Evolutionary conservation across 1,140 invertebrate genomes (phyloP).

Genomic region (Macrosteles quadrilineatus): DNA sequence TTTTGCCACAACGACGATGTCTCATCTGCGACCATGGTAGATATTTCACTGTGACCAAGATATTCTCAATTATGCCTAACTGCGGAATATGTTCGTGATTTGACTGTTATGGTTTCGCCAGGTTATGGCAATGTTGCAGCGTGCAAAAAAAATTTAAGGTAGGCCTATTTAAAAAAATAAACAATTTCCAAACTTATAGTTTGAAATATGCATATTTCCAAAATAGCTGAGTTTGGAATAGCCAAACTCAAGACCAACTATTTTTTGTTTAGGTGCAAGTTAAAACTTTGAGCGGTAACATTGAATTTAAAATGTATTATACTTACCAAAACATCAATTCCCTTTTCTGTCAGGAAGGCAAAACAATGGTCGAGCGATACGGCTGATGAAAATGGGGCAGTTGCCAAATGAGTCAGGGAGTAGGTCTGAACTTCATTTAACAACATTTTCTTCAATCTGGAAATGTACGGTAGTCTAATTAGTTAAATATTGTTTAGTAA

Average conservation of each 20-base stretch:
- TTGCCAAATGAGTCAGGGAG: slow-evolving; percentile 27
- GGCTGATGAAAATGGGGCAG: slow-evolving; percentile 35
- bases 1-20: too few species aligned
- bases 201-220: not conserved
- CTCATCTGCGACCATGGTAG: too few species aligned
- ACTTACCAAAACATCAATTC: slow-evolving; percentile 41
- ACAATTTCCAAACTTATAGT: not conserved
- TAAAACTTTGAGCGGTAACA: not conserved
- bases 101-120: too few species aligned
- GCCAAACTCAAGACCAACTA: not conserved
- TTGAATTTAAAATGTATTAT: not conserved
- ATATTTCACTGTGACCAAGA: too few species aligned
- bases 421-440: slow-evolving; percentile 37
- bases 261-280: not conserved
- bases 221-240: not conserved
- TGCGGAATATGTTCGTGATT: too few species aligned
- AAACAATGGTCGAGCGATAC: slow-evolving; percentile 42
- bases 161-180: not conserved
- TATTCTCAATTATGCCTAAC: too few species aligned
- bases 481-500: too few species aligned
- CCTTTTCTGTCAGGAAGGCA: slow-evolving; percentile 38
- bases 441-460: slow-evolving; percentile 32
- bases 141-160: not conserved
- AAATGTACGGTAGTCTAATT: too few species aligned
- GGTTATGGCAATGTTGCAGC: too few species aligned